phyloP scores from a whole-genome alignment of 2,888 invertebrate genomes.

The Disparrhopalites patrizii region DNA sequence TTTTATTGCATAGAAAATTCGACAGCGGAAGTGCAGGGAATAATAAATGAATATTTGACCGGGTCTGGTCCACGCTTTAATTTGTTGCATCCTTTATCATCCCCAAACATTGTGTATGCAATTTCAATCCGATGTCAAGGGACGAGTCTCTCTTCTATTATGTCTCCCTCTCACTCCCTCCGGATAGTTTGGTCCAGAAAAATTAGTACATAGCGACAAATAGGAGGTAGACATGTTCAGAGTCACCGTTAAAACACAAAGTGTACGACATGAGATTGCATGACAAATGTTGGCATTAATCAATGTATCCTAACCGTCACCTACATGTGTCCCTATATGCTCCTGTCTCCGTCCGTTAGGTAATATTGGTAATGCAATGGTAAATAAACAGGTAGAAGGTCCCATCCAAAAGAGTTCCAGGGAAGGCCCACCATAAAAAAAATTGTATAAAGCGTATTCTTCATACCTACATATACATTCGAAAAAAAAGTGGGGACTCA shows the following conservation, averaged over 20 bases:
- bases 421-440: background rate
- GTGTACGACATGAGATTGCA: constrained; percentile 5
- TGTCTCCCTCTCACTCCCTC: too few relatives aligned
- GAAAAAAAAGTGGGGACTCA: too few relatives aligned
- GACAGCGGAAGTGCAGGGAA: constrained; percentile 16
- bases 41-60: constrained; percentile 25
- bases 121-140: constrained; percentile 1
- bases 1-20: constrained; percentile 16
- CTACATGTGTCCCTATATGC: too few relatives aligned
- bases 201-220: constrained; percentile 2
- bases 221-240: background rate
- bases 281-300: constrained; percentile 8
- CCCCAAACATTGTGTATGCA: background rate
- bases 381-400: background rate
- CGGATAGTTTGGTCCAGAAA: too few relatives aligned
- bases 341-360: background rate
- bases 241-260: background rate
- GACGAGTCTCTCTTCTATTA: too few relatives aligned
- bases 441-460: background rate
- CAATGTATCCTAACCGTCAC: too few relatives aligned
- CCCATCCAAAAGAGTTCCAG: too few relatives aligned
- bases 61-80: constrained; percentile 15
- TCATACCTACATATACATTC: background rate
- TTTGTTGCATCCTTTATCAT: constrained; percentile 19
- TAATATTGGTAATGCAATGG: background rate